Conservation (phyloP, 2,797 vertebrate species). For the Sebastes vulpes region DNA sequence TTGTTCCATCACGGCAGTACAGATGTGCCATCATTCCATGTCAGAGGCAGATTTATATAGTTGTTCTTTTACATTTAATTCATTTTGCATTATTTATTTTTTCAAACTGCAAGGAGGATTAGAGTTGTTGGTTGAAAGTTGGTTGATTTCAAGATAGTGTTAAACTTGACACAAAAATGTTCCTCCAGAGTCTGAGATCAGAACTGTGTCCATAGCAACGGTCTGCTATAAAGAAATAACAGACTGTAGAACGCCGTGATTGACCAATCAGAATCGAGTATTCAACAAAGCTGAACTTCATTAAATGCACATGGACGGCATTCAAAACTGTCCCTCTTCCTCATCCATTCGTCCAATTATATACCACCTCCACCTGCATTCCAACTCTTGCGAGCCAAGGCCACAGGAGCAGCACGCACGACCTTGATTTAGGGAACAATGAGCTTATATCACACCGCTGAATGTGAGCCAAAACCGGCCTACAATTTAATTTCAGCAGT, state of each 20-base stretch:
- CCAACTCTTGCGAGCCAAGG: neutral
- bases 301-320: constrained; percentile 1
- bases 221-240: too few species aligned
- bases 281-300: neutral
- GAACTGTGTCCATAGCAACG: too few species aligned
- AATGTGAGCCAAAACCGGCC: constrained; percentile 11
- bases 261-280: too few species aligned
- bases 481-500: neutral
- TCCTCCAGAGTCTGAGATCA: too few species aligned
- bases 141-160: neutral
- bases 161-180: neutral
- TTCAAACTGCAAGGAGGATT: neutral
- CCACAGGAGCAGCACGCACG: neutral
- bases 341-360: neutral
- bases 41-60: neutral
- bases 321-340: neutral
- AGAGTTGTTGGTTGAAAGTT: neutral
- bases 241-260: too few species aligned
- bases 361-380: neutral
- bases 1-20: too few species aligned
- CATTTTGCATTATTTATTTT: neutral
- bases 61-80: neutral
- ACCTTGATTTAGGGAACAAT: constrained; percentile 23
- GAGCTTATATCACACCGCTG: constrained; percentile 4
- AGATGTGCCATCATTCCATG: neutral